phyloP scores from a whole-genome alignment of 1,140 invertebrate species.

The Brachionus sp. region DNA sequence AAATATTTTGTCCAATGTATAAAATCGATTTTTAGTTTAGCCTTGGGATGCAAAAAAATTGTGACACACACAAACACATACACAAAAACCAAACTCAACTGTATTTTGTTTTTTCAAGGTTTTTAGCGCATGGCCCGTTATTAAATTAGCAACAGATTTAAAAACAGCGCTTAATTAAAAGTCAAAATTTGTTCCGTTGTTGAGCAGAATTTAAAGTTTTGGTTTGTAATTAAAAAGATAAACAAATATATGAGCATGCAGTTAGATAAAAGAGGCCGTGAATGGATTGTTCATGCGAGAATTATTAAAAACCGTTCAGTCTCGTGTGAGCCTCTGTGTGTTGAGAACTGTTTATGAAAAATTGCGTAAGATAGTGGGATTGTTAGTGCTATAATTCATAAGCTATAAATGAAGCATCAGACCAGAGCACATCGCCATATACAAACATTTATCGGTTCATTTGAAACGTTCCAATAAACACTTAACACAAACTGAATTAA shows the following conservation, averaged over 20 bases:
- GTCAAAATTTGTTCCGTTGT: slow-evolving; percentile 30
- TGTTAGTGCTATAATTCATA: neutral
- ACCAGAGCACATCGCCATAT: neutral
- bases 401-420: neutral
- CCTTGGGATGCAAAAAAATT: neutral
- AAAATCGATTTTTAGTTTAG: neutral
- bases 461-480: neutral
- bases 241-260: slow-evolving; percentile 33
- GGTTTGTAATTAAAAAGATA: slow-evolving; percentile 41
- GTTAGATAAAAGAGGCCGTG: neutral
- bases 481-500: neutral
- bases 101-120: neutral
- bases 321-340: neutral
- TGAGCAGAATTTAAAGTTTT: neutral
- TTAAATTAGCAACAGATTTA: slow-evolving; percentile 30
- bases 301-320: slow-evolving; percentile 1
- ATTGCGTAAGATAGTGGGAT: neutral
- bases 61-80: neutral
- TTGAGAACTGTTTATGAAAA: neutral
- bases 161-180: slow-evolving; percentile 37
- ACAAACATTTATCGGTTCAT: slow-evolving; percentile 13
- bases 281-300: neutral
- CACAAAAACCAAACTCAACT: neutral
- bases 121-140: neutral
- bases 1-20: neutral